Base-by-base conservation (phyloP, 2,113 vertebrate genomes). In the Odontesthes bonariensis region DNA sequence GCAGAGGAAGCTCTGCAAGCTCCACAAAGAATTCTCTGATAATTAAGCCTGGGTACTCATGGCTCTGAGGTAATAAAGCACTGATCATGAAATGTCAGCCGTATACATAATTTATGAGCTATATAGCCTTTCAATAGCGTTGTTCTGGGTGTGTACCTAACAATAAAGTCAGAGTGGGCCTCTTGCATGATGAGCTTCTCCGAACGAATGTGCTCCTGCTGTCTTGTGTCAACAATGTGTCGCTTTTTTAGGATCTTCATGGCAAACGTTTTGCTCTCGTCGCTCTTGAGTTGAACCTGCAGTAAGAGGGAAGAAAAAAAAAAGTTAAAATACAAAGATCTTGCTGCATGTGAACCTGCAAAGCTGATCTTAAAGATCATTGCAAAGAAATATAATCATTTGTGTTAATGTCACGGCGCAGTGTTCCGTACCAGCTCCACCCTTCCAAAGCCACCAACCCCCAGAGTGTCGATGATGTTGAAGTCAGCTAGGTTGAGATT, bases 121-220 rank as follows among this genome's bases (percentile, higher is more conserved):
- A 20, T 40, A 38, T 8, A 12, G 53, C 16, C 3, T 51, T 59
- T 75, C 2, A 60, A 12, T 31, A 22, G 42, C 22, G 59, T n/a
- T 46, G 14, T 58, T 38, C 19, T 49, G 27, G 17, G 19, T 20
- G 0, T 0, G 51, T 95, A 99, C 98, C 98, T 97, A 67, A 99
- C 98, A 14, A 99, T 99, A 93, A 99, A 99, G 86, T 99, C 98
- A 0, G 97, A 99, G 86, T 99, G 98, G 0, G 98, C 97, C 2
- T 97, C 96, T 88, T 99, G 97, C 98, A 99, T 99, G 87, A 99
- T 99, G 88, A 98, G 97, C 84, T 99, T 99, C 92, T 99, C 98
- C 0, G 98, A 99, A 64, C 98, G 98, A 79, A 99, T 99, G 91
- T 99, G 98, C 83, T 99, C 98, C 91, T 99, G 98, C 81, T 99